A percentile compares a stretch with the other conserved stretches of the same genome.
Conservation (phyloP, 2,113 vertebrate species). For the Murina feae region DNA sequence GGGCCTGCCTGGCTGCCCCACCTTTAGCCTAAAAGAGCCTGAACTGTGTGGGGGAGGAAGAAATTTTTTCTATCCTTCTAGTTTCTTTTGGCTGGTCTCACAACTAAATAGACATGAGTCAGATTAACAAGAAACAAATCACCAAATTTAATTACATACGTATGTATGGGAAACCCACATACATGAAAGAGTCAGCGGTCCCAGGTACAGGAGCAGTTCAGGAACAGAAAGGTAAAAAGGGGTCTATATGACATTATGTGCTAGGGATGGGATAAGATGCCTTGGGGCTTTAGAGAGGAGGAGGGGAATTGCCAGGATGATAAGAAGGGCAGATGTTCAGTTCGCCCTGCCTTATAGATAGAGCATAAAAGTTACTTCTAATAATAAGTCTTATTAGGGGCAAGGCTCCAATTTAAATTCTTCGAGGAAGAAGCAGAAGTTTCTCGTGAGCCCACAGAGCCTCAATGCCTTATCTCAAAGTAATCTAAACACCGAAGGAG, state of each 20-base stretch:
- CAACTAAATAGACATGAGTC: neutral
- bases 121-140: neutral
- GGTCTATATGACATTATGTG: neutral
- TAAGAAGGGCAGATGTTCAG: neutral
- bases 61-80: neutral
- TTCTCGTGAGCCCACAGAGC: neutral
- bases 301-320: neutral
- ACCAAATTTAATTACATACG: neutral
- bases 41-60: neutral
- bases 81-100: neutral
- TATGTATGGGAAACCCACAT: neutral
- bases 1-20: rapidly evolving
- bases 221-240: neutral
- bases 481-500: neutral
- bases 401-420: neutral
- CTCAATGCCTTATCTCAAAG: neutral
- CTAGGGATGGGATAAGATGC: neutral
- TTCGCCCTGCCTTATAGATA: neutral
- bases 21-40: neutral
- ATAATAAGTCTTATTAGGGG: neutral
- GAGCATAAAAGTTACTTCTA: neutral
- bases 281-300: neutral
- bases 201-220: neutral
- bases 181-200: neutral
- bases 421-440: neutral